These are phyloP conservation scores for Drosophila siamana DNA, from an alignment of 2,888 invertebrate genomes.

Conservation along the genomic window DNA sequence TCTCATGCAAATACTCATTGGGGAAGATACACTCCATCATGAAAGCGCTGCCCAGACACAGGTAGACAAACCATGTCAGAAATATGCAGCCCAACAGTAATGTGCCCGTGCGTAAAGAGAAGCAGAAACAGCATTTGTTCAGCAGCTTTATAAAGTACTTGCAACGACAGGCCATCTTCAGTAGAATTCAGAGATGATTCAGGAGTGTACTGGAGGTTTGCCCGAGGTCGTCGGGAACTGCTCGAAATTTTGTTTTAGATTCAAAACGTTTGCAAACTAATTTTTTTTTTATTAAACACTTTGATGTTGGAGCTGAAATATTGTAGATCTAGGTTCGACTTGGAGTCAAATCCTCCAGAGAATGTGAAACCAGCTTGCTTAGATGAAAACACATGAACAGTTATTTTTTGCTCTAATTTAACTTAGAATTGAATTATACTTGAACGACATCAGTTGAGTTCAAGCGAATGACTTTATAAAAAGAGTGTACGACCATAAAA, in stretches of 20 bases:
- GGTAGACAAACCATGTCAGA: slow-evolving; percentile 60
- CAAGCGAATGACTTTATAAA: background rate
- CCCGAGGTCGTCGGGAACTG: background rate
- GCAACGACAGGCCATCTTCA: slow-evolving; percentile 62
- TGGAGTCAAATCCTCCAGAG: background rate
- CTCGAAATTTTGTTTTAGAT: slow-evolving; percentile 30
- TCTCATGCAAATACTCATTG: slow-evolving; percentile 46
- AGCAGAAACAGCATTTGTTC: slow-evolving; percentile 57
- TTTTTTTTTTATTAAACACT: background rate
- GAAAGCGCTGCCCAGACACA: slow-evolving; percentile 60
- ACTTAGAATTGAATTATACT: no score
- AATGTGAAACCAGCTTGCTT: slow-evolving; percentile 20
- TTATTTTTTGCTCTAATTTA: no score
- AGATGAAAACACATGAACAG: background rate
- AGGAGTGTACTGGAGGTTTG: no score
- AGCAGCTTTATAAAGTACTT: slow-evolving; percentile 53
- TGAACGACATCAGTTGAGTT: background rate
- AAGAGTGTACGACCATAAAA: slow-evolving; percentile 17
- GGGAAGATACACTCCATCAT: slow-evolving; percentile 70
- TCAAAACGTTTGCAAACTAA: slow-evolving; percentile 9
- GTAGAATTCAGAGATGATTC: background rate
- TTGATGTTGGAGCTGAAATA: background rate
- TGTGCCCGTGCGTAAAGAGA: slow-evolving; percentile 50
- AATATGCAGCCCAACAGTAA: slow-evolving; percentile 64
- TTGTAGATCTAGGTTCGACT: background rate